phyloP scores from a whole-genome alignment of 2,797 vertebrate genomes.

The Danio choprae region DNA sequence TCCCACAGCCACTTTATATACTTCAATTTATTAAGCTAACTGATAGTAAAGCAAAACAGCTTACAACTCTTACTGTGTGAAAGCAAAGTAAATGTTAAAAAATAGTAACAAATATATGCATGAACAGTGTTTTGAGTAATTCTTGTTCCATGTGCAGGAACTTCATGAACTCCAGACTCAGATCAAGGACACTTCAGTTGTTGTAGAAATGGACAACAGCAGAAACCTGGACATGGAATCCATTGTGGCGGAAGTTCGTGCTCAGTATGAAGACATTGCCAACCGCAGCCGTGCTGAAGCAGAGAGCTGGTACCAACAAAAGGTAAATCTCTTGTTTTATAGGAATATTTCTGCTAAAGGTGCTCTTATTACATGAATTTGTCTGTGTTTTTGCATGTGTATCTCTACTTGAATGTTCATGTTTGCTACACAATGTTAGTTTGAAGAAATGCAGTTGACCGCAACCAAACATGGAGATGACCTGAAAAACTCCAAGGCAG shows the following conservation, averaged over 20 bases:
- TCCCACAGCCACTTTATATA: neutral
- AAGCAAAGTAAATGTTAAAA: neutral
- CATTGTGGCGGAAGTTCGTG: constrained; percentile 86
- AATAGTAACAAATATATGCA: neutral
- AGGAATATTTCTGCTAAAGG: neutral
- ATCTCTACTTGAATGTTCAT: neutral
- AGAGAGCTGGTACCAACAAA: constrained; percentile 85
- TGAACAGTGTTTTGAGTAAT: neutral
- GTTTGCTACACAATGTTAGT: constrained; percentile 65
- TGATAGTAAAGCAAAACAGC: neutral
- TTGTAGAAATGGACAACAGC: constrained; percentile 88
- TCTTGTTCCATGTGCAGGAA: constrained; percentile 69
- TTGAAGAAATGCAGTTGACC: constrained; percentile 79
- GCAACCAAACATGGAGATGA: constrained; percentile 72
- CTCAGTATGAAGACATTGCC: constrained; percentile 89
- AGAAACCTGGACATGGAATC: constrained; percentile 86
- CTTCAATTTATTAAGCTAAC: neutral
- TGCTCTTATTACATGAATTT: neutral
- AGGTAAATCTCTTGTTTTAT: constrained; percentile 72
- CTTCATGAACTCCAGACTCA: constrained; percentile 77
- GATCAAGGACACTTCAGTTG: constrained; percentile 81
- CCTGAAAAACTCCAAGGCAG: constrained; percentile 74
- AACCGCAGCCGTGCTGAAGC: constrained; percentile 88
- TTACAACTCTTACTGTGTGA: neutral
- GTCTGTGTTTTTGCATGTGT: neutral